phyloP scores from a whole-genome alignment of 2,888 invertebrate species.

The Tridacna crocea region DNA sequence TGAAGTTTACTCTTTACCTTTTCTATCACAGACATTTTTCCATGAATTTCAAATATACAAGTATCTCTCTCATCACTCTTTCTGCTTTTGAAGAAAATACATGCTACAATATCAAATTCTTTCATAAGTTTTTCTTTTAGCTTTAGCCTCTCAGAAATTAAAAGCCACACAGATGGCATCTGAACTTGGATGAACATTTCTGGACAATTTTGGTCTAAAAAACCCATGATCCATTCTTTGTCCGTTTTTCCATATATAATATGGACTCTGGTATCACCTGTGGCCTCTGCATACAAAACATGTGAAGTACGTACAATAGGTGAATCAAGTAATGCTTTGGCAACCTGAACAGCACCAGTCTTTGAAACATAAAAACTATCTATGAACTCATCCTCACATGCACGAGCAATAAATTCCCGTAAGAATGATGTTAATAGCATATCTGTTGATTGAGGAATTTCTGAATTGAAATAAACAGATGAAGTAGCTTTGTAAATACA shows the following conservation, averaged over 20 bases:
- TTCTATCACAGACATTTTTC: not conserved
- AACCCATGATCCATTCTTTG: not conserved
- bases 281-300: not conserved
- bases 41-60: slow-evolving; percentile 1
- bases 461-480: not conserved
- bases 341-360: not conserved
- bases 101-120: not conserved
- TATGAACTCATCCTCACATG: not conserved
- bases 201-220: not conserved
- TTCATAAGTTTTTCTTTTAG: not conserved
- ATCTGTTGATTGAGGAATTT: not conserved
- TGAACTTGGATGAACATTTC: not conserved
- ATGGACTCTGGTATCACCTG: not conserved
- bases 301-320: not conserved
- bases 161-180: not conserved
- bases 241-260: not conserved
- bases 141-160: not conserved
- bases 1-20: not conserved
- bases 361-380: not conserved
- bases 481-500: not conserved
- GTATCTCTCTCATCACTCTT: not conserved
- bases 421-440: not conserved
- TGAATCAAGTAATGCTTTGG: not conserved
- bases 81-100: not conserved
- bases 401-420: not conserved